Evolutionary conservation across 2,113 vertebrate species (phyloP).

Genomic region (Promerops cafer): DNA sequence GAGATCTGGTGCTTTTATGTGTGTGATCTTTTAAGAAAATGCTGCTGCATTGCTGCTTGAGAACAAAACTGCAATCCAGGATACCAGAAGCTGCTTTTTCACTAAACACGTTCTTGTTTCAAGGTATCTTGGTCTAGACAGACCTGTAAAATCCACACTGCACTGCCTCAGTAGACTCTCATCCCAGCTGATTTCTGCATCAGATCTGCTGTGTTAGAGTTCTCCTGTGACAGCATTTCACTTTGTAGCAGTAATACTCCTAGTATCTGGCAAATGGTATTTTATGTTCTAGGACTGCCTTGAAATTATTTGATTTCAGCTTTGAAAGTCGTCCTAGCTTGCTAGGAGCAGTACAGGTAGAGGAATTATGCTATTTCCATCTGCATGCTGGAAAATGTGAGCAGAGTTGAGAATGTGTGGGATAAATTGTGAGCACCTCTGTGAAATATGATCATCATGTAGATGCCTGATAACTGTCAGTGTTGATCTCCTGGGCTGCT

Average conservation of each 20-base stretch:
- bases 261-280: not conserved
- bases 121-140: not conserved
- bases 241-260: not conserved
- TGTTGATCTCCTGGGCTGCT: not conserved
- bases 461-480: not conserved
- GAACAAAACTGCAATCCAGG: not conserved
- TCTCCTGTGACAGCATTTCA: not conserved
- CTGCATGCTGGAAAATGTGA: not conserved
- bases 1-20: not conserved
- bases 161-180: not conserved
- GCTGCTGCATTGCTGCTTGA: not conserved
- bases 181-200: not conserved
- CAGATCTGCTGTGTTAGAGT: not conserved
- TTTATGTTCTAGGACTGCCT: not conserved
- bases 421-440: not conserved
- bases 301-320: not conserved
- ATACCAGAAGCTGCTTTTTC: not conserved
- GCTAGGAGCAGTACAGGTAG: not conserved
- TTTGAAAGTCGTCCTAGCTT: not conserved
- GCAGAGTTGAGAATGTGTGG: not conserved
- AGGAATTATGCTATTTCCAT: not conserved
- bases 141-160: not conserved
- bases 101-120: not conserved
- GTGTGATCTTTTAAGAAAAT: not conserved
- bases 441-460: conserved; percentile 2